Conservation (phyloP, 2,888 invertebrate genomes). For the Melikaiella ostensackeni region DNA sequence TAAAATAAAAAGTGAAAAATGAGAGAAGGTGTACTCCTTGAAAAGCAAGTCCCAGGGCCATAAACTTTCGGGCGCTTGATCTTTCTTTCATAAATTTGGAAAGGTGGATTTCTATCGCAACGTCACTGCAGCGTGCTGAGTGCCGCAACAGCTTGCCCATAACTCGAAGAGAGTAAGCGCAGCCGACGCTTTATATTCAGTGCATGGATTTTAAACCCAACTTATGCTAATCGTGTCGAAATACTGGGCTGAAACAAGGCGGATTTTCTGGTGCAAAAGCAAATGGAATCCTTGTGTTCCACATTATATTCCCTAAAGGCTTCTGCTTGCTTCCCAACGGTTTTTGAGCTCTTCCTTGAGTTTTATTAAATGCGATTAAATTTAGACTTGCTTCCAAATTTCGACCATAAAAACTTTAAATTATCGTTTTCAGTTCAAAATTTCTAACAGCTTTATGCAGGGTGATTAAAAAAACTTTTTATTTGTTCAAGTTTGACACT, state of each 20-base stretch:
- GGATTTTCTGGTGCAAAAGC: constrained; percentile 18
- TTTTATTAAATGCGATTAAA: not conserved
- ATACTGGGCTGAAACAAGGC: constrained; percentile 26
- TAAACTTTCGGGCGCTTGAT: constrained; percentile 18
- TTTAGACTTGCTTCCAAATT: not conserved
- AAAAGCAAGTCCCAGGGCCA: not conserved
- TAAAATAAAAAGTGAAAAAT: too few relatives aligned
- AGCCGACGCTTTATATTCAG: constrained; percentile 30
- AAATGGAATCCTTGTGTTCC: constrained; percentile 7
- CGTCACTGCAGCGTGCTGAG: constrained; percentile 28
- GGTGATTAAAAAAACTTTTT: too few relatives aligned
- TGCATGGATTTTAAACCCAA: constrained; percentile 36
- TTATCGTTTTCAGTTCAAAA: too few relatives aligned
- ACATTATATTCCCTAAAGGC: not conserved
- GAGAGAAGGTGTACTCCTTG: too few relatives aligned
- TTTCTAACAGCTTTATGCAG: too few relatives aligned
- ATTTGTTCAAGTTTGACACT: too few relatives aligned
- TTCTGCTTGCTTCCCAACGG: not conserved
- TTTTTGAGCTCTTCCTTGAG: not conserved
- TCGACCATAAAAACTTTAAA: not conserved
- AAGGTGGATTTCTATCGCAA: constrained; percentile 15
- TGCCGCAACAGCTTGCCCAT: constrained; percentile 38
- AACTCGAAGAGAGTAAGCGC: constrained; percentile 28
- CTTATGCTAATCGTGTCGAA: constrained; percentile 35
- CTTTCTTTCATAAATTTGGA: constrained; percentile 13